Base-by-base conservation (phyloP, 2,888 invertebrate genomes). In the Ceratothoa steindachneri region DNA sequence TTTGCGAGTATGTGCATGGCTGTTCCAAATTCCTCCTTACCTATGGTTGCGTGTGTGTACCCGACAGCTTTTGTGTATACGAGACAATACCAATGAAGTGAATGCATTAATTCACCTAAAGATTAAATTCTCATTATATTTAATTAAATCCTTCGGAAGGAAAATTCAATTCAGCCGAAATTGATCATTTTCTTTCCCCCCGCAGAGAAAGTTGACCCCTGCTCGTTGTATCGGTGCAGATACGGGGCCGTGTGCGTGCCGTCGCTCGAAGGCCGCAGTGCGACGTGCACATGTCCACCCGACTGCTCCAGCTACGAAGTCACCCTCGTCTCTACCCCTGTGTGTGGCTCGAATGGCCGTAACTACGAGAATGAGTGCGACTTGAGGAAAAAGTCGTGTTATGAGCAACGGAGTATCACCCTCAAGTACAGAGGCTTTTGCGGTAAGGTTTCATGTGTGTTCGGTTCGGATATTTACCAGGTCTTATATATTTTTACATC, bases 321-420 rank as follows among this genome's bases (percentile, higher is more conserved):
- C 30, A 70, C 68, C 4, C 51, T 60, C 19, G 71, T 69, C 15
- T 22, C 67, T 24, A 28, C 31, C 22, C 67, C 74, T 7, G 74
- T 80, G 28, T 80, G 80, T 67, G 80, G 77, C 69, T 76, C 77
- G 22, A 76, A 80, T 69, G 80, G 80, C 24, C 60, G 72, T 65
- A 71, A 77, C 70, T 80, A 80, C 71, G 71, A 74, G 51, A 74
- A 75, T 29, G 71, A 65, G 52, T 80, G 80, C 73, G 77, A 80
- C 65, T 67, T 80, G 24, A 60, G 71, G 15, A 65, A 71, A 5
- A 73, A 69, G 15, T 70, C 80, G 66, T 80, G 80, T 68, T 73
- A 67, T 24, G 70, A 53, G 12, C 70, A 71, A 60, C 65, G 69
- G 22, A 71, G 75, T 64, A 72, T 80, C 7, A 74, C 72, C 30